Conservation (phyloP, 2,797 vertebrate genomes). For the Chaetodon trifasciatus region DNA sequence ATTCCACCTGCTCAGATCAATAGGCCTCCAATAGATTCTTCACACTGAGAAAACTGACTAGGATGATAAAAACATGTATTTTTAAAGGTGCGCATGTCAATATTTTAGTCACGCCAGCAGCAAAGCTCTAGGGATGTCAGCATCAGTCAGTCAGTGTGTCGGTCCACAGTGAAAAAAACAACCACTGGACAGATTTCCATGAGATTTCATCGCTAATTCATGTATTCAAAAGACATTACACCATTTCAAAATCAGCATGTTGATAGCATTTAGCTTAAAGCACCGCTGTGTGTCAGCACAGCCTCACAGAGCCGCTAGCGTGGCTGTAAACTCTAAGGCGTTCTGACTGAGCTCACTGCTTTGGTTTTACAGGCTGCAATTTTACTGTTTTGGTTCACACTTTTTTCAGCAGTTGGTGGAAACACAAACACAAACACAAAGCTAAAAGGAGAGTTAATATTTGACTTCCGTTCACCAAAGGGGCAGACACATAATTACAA, state of each 20-base stretch:
- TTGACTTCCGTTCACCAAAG: neutral
- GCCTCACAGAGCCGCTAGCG: neutral
- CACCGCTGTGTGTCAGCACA: too few relatives aligned
- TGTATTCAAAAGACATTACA: neutral
- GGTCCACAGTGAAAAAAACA: neutral
- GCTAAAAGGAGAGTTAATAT: neutral
- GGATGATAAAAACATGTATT: neutral
- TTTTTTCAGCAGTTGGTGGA: neutral
- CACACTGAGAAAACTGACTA: neutral
- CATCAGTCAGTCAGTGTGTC: neutral
- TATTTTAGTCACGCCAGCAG: neutral
- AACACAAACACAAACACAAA: conserved; percentile 9
- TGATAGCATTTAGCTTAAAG: too few relatives aligned
- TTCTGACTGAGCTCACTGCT: neutral
- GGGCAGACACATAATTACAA: neutral
- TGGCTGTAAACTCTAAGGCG: neutral
- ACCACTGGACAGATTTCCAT: neutral
- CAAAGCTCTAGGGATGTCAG: neutral
- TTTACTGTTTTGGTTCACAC: neutral
- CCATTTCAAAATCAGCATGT: too few relatives aligned
- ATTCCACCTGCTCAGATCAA: neutral
- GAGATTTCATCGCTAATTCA: neutral
- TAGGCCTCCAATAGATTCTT: neutral
- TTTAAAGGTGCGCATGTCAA: neutral
- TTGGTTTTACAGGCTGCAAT: neutral